Evolutionary conservation across 92 coral and sea anemone genomes (phyloP).

Genomic region (Zoanthus sansibaricus): DNA sequence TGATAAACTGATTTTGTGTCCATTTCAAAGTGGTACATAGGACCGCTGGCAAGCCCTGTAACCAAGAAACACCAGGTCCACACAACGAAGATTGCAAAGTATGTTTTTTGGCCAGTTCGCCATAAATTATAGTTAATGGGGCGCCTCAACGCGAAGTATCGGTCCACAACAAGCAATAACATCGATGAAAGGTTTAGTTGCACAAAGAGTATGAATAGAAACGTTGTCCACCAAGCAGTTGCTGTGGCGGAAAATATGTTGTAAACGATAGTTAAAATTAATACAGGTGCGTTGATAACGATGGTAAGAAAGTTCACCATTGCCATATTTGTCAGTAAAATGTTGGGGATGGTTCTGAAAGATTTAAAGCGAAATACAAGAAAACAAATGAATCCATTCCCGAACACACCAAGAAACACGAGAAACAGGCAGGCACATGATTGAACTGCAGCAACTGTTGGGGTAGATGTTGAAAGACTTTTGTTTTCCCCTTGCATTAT

Average conservation of each 20-base stretch:
- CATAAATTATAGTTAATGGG: not conserved
- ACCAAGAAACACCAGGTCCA: not conserved
- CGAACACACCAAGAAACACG: not conserved
- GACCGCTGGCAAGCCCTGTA: not conserved
- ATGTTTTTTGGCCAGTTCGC: no score
- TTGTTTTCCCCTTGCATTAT: no score
- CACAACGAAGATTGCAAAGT: not conserved
- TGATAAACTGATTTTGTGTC: not conserved
- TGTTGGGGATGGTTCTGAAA: not conserved
- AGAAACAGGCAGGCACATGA: not conserved
- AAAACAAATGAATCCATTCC: slow-evolving; percentile 15
- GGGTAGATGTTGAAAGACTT: no score
- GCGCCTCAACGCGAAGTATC: not conserved
- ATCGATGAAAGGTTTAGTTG: not conserved
- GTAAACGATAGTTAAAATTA: no score
- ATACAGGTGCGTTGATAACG: not conserved
- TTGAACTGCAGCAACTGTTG: no score
- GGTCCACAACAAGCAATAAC: slow-evolving; percentile 10
- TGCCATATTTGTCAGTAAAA: not conserved
- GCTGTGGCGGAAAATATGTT: not conserved
- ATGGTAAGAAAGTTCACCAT: not conserved
- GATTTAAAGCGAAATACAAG: not conserved
- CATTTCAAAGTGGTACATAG: not conserved
- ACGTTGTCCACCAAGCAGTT: slow-evolving; percentile 13
- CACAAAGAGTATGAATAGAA: not conserved